phyloP scores from a whole-genome alignment of 2,797 vertebrate genomes.

The Sebastes trivittatus region DNA sequence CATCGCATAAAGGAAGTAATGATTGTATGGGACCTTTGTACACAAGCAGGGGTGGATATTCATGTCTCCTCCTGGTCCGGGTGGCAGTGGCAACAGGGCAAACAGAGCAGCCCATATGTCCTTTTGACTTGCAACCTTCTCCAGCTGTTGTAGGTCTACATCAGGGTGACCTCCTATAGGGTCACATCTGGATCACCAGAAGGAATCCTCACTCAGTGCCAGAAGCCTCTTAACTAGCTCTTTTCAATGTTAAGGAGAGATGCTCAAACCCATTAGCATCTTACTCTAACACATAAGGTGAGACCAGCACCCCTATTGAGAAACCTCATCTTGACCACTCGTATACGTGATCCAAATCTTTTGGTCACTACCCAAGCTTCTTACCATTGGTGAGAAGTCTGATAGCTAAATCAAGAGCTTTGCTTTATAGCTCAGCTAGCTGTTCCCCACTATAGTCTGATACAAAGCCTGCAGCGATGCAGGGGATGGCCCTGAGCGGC shows the following conservation, averaged over 20 bases:
- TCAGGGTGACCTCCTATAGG: constrained; percentile 7
- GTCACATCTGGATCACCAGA: constrained; percentile 31
- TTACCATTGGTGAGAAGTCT: constrained; percentile 4
- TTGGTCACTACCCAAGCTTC: neutral
- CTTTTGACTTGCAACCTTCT: constrained; percentile 21
- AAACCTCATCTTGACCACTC: neutral
- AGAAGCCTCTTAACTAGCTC: neutral
- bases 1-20: neutral
- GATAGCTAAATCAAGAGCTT: constrained; percentile 7
- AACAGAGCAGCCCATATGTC: constrained; percentile 13
- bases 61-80: neutral
- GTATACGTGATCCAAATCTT: constrained; percentile 7
- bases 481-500: neutral
- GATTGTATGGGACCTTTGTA: too few species aligned
- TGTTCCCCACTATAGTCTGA: constrained; percentile 8
- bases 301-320: neutral
- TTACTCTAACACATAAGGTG: neutral
- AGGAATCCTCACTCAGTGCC: neutral
- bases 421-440: constrained; percentile 6
- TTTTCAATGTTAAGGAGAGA: neutral
- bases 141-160: constrained; percentile 2
- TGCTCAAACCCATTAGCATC: neutral
- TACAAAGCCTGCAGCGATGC: constrained; percentile 9
- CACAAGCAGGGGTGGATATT: neutral
- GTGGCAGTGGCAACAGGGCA: neutral